phyloP scores from a whole-genome alignment of 2,797 vertebrate genomes.

The Rhabdophis nuchalis region DNA sequence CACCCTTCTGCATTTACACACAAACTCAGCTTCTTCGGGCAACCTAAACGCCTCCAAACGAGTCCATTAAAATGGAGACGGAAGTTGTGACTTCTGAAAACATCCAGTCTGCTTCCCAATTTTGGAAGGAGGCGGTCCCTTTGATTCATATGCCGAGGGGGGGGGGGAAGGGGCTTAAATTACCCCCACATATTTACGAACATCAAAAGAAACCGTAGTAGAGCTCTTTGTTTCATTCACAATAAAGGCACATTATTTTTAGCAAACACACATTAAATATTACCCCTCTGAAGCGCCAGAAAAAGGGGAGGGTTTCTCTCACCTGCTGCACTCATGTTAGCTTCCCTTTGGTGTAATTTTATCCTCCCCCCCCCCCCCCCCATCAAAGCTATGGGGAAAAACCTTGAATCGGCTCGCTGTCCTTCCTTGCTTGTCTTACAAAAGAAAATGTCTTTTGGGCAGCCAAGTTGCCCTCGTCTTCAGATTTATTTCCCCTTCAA shows the following conservation, averaged over 20 bases:
- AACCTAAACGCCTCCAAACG: neutral
- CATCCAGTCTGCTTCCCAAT: neutral
- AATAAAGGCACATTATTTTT: constrained; percentile 33
- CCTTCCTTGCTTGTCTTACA: constrained; percentile 56
- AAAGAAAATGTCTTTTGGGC: constrained; percentile 3
- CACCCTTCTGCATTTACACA: neutral
- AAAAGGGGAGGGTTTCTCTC: constrained; percentile 57
- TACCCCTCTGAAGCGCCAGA: constrained; percentile 47
- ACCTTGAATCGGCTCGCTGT: constrained; percentile 43
- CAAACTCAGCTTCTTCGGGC: accelerated
- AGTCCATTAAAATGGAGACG: accelerated
- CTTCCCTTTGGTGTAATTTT: constrained; percentile 28
- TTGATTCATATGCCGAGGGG: constrained; percentile 12
- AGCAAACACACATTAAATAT: constrained; percentile 56
- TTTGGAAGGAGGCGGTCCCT: constrained; percentile 11
- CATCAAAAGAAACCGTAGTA: constrained; percentile 38
- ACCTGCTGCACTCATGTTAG: constrained; percentile 26
- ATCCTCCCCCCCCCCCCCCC: constrained; percentile 12
- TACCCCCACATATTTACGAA: constrained; percentile 31
- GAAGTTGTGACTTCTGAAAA: neutral
- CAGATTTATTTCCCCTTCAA: constrained; percentile 55
- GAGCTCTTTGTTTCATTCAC: constrained; percentile 45
- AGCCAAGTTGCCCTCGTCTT: constrained; percentile 5
- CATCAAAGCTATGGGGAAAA: constrained; percentile 54
- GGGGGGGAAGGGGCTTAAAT: neutral